These are phyloP conservation scores for Samia ricini DNA, from an alignment of 1,140 invertebrate species.

Conservation along the genomic window DNA sequence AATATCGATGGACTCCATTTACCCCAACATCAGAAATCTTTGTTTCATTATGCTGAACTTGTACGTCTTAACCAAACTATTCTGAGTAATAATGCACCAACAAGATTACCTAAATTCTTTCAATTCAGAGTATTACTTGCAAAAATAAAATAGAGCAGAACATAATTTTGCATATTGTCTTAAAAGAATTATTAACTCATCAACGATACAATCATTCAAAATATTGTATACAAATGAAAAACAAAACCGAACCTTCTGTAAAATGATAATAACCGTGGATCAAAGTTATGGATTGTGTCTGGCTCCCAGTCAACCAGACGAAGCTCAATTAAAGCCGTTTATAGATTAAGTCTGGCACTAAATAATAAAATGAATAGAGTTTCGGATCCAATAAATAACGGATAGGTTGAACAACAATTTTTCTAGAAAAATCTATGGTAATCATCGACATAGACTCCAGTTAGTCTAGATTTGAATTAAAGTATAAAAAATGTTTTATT, in stretches of 20 bases:
- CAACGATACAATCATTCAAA: background rate
- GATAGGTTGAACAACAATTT: background rate
- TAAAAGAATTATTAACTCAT: no score
- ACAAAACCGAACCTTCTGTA: background rate
- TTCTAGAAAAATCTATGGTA: background rate
- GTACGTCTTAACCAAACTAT: no score
- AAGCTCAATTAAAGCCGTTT: conserved; percentile 10
- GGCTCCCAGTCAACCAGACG: conserved; percentile 10
- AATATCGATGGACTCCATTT: no score
- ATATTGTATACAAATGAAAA: background rate
- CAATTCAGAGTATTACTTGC: no score
- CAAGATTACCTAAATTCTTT: no score
- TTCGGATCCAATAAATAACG: background rate
- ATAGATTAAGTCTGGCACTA: conserved; percentile 15
- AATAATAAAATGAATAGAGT: conserved; percentile 18
- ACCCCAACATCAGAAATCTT: no score
- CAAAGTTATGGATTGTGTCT: conserved; percentile 12
- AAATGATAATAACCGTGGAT: background rate
- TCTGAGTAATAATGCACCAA: no score
- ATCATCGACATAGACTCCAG: background rate
- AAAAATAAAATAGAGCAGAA: no score
- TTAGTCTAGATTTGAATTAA: no score
- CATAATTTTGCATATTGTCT: no score
- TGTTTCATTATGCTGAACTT: no score
- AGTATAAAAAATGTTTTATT: no score